Base-by-base conservation (phyloP, 2,797 vertebrate genomes). In the Champsocephalus gunnari region DNA sequence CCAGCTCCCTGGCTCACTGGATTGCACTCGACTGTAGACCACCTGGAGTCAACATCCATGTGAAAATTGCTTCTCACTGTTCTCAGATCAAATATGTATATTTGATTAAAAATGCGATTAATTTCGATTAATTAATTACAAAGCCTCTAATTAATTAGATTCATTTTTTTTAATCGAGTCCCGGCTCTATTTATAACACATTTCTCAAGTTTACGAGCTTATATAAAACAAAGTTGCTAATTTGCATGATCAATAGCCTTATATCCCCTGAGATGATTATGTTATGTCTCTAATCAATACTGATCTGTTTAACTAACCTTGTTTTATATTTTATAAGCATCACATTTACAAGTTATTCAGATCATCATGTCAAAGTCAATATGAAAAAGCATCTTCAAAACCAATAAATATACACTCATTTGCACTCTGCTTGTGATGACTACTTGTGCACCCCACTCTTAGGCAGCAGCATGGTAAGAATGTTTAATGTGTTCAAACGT, bases 271-370 rank as follows among this genome's bases (percentile, higher is more conserved):
- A 56, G 1, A 48, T 48, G 3, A 32, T 58, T 47, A 0, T 13
- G 55, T 72, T 19, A 24, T 14, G 13, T 53, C 0, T 51, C 12
- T 59, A 59, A 71, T 72, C 45, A 68, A 5, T 44, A 13, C 4
- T 55, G 5, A 19, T 34, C 9, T 19, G 11, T 56, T 14, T 56
- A 12, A n/a, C 43, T 50, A 66, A 45, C 3, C 73, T 64, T 21
- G 41, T 54, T 4, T 50, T 10, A 24, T 38, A 12, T 83, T 91
- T 88, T 88, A 90, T 88, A 87, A 84, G 48, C 73, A 5, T 73
- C 61, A 78, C 85, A 82, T 89, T 79, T 72, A 83, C 72, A 76
- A 75, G 77, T 50, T 63, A 65, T 56, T 73, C 45, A 69, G 45
- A 44, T 62, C 38, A 48, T 61, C 38, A 76, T 80, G 43, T 82